Conservation (phyloP, 2,888 invertebrate genomes). For the Drosophila mettleri region DNA sequence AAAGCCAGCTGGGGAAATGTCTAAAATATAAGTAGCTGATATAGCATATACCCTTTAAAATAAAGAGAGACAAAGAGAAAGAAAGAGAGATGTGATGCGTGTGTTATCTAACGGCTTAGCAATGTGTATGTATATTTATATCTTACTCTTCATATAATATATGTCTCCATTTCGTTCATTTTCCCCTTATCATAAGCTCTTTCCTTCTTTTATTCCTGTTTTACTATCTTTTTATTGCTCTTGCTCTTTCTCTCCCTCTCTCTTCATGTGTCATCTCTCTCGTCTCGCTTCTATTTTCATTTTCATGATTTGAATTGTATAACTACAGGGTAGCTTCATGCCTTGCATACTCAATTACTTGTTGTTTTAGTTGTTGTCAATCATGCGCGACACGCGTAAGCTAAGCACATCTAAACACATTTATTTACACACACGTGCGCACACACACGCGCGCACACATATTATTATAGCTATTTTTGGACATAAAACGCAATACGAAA, state of each 20-base stretch:
- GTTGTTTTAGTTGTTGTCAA: slow-evolving; percentile 38
- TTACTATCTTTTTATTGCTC: not conserved
- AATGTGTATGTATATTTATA: no score
- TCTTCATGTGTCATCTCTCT: not conserved
- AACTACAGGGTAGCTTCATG: slow-evolving; percentile 16
- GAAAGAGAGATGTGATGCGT: no score
- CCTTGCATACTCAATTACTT: slow-evolving; percentile 3
- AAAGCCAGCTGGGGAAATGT: slow-evolving; percentile 12
- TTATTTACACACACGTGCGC: not conserved
- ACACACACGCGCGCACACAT: slow-evolving; percentile 32
- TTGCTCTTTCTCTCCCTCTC: not conserved
- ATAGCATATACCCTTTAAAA: slow-evolving; percentile 17
- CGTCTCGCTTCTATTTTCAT: not conserved
- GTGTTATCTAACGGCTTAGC: no score
- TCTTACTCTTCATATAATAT: not conserved
- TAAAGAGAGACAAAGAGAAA: not conserved
- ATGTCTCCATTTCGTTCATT: not conserved
- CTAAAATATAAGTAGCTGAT: not conserved
- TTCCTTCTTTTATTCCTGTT: no score
- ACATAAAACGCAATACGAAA: slow-evolving; percentile 40
- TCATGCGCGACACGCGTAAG: slow-evolving; percentile 64
- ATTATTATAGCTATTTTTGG: slow-evolving; percentile 53
- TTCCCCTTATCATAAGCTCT: no score
- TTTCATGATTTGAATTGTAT: not conserved
- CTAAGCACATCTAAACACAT: slow-evolving; percentile 18